These are phyloP conservation scores for Adoxophyes honmai DNA, from an alignment of 1,140 invertebrate genomes.

Conservation along the genomic window DNA sequence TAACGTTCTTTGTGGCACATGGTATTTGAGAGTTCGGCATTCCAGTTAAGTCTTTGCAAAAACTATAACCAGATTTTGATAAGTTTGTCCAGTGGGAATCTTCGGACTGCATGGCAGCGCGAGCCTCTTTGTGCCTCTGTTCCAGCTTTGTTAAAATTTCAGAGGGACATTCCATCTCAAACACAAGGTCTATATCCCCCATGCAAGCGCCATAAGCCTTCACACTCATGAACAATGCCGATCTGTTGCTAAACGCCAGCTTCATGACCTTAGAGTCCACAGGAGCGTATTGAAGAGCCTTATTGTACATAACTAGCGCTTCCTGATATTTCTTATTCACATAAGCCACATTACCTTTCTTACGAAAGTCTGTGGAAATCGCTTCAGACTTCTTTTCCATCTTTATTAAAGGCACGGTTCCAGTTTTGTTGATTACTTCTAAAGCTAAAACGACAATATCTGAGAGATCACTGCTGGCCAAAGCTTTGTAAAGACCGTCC, in stretches of 20 bases:
- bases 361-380: slow-evolving; percentile 12
- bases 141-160: slow-evolving; percentile 16
- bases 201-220: slow-evolving; percentile 21
- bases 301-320: slow-evolving; percentile 30
- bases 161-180: slow-evolving; percentile 21
- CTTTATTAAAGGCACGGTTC: background rate
- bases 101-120: background rate
- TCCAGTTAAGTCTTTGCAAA: slow-evolving; percentile 7
- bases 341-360: slow-evolving; percentile 24
- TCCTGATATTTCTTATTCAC: slow-evolving; percentile 5
- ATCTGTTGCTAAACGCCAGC: slow-evolving; percentile 36
- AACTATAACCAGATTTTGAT: background rate
- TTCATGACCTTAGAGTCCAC: slow-evolving; percentile 25
- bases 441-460: slow-evolving; percentile 1
- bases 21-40: slow-evolving; percentile 21
- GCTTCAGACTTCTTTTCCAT: slow-evolving; percentile 7
- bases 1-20: slow-evolving; percentile 22
- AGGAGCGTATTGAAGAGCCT: slow-evolving; percentile 32
- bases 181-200: slow-evolving; percentile 29
- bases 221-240: slow-evolving; percentile 23
- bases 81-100: background rate
- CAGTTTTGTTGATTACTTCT: background rate
- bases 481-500: slow-evolving; percentile 12
- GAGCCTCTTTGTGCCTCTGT: background rate
- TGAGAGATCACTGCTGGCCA: slow-evolving; percentile 4